Conservation (phyloP, 2,888 invertebrate species). For the Cantharis flavilabris region DNA sequence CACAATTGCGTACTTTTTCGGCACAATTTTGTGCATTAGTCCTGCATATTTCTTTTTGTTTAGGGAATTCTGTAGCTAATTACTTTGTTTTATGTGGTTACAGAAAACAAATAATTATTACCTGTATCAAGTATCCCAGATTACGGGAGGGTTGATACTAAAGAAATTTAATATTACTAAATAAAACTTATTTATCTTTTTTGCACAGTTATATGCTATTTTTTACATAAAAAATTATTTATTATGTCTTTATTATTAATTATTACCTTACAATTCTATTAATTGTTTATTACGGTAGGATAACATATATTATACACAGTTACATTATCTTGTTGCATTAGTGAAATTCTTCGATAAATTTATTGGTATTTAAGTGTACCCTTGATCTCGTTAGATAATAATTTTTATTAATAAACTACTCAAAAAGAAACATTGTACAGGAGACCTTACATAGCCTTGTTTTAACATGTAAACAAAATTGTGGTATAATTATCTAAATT, state of each 20-base stretch:
- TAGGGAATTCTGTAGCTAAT: too few species aligned
- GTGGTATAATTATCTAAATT: neutral
- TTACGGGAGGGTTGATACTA: too few species aligned
- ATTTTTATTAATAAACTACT: neutral
- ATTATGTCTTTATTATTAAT: too few species aligned
- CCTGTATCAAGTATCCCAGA: too few species aligned
- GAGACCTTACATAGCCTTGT: neutral
- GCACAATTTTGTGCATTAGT: too few species aligned
- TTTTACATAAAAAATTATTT: neutral
- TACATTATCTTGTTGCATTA: neutral
- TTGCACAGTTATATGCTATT: neutral
- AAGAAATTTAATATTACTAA: too few species aligned
- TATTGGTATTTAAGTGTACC: neutral
- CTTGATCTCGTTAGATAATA: neutral
- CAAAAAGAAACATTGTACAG: neutral
- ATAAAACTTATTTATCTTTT: too few species aligned
- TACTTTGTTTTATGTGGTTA: too few species aligned
- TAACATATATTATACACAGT: neutral
- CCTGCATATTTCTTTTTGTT: too few species aligned
- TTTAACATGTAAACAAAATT: neutral
- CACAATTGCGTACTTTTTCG: too few species aligned
- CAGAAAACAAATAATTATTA: too few species aligned
- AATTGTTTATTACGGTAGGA: neutral
- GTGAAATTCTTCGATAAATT: neutral
- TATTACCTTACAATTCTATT: neutral